Base-by-base conservation (phyloP, 1,140 invertebrate genomes). In the Subanguina moxae region DNA sequence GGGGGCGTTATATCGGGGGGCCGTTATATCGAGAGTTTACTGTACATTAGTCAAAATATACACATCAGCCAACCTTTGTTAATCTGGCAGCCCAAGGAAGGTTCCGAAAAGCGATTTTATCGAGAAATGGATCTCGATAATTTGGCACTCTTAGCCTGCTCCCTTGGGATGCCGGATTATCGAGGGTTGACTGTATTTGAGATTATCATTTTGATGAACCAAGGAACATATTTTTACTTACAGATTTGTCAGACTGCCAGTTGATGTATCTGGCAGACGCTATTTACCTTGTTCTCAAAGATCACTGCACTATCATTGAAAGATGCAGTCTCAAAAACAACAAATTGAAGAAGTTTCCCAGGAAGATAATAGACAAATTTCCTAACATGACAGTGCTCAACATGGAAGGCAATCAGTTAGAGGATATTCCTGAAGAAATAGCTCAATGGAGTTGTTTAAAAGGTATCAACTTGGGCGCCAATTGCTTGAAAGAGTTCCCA, bases 231-330 rank as follows among this genome's bases (percentile, higher is more conserved):
- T n/a, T n/a, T n/a, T n/a, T 38, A 38, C 11, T 64, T 68, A 56
- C 15, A 78, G 76, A 78, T 59, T 58, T 78, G 0, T 79, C 76
- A 17, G 76, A 77, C n/a, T 78, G 76, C 62, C 62, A 65, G 48
- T 48, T 78, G 25, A 74, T 78, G 71, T 78, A 79, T 52, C 66
- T 78, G 57, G 75, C 76, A 28, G 76, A 78, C 38, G 76, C 77
- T 0, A 65, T 78, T 43, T 78, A 78, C 38, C 43, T 78, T 42
- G 68, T 80, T 9, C 45, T 76, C 1, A 75, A 77, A 57, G 76
- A 59, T n/a, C 23, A 48, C 27, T 65, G 30, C 28, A 52, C 30
- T 52, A 48, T 17, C 52, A 78, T 78, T 28, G 72, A 57, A 13
- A 70, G 62, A 52, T 78, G 77, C 43, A 78, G 67, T 52, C 57